phyloP scores from a whole-genome alignment of 1,140 invertebrate species.

The Macrosteles quadrilineatus region DNA sequence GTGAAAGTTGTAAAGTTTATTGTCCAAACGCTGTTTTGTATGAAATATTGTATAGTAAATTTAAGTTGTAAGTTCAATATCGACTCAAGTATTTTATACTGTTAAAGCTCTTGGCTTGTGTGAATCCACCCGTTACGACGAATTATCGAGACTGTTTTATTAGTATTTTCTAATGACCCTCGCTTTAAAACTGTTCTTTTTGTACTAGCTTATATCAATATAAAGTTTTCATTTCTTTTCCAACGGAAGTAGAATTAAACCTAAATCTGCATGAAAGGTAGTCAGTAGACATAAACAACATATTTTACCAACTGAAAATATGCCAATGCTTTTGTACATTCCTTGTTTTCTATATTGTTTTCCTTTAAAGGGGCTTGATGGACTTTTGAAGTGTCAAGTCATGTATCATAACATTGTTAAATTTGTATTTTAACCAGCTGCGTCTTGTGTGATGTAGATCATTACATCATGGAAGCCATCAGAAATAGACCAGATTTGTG shows the following conservation, averaged over 20 bases:
- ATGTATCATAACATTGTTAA: background rate
- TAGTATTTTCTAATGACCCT: background rate
- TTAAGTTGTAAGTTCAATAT: background rate
- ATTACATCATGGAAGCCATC: background rate
- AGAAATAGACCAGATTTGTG: background rate
- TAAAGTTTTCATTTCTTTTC: background rate
- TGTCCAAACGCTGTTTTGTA: constrained; percentile 16
- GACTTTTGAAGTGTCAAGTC: background rate
- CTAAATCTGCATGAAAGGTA: background rate
- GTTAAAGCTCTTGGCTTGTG: background rate
- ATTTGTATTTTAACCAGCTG: background rate
- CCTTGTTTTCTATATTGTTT: background rate
- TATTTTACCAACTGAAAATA: background rate
- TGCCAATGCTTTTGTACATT: constrained; percentile 24
- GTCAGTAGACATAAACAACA: background rate
- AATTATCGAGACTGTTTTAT: background rate
- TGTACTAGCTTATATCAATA: background rate
- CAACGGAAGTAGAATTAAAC: background rate
- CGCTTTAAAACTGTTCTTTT: background rate
- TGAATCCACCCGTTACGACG: background rate
- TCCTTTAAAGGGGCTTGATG: background rate
- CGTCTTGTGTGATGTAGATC: background rate
- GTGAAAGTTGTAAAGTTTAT: constrained; percentile 1
- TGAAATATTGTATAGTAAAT: constrained; percentile 11
- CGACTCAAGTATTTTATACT: background rate